Evolutionary conservation across 2,797 vertebrate species (phyloP).

Genomic region (Balearica regulorum): DNA sequence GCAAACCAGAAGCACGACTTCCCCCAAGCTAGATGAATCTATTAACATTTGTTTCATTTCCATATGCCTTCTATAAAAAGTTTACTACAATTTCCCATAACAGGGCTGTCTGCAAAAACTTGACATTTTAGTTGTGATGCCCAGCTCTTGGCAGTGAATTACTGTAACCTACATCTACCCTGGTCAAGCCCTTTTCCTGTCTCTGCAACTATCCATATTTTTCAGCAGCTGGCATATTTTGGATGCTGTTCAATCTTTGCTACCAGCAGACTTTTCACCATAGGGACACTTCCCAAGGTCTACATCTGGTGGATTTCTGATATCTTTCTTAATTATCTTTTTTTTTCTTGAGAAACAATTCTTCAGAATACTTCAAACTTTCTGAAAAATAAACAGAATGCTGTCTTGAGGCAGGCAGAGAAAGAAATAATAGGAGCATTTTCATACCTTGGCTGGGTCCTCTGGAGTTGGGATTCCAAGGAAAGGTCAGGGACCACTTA

Average conservation of each 20-base stretch:
- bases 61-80: constrained; percentile 26
- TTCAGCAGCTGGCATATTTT: constrained; percentile 3
- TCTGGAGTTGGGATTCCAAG: not conserved
- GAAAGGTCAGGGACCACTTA: not conserved
- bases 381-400: not conserved
- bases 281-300: not conserved
- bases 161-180: not conserved
- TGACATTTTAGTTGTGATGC: constrained; percentile 43
- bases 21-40: constrained; percentile 27
- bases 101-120: not conserved
- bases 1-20: not conserved
- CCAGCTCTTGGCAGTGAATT: not conserved
- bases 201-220: not conserved
- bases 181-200: not conserved
- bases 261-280: not conserved
- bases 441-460: not conserved
- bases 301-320: constrained; percentile 7
- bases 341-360: not conserved
- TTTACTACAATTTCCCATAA: constrained; percentile 9
- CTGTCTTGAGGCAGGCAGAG: not conserved
- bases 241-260: not conserved
- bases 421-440: not conserved
- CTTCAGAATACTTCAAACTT: not conserved
- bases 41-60: constrained; percentile 54
- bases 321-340: not conserved